Evolutionary conservation across 1,140 invertebrate species (phyloP), one percentile per base, ranked within the genome.

Genomic region (Radopholus similis): DNA sequence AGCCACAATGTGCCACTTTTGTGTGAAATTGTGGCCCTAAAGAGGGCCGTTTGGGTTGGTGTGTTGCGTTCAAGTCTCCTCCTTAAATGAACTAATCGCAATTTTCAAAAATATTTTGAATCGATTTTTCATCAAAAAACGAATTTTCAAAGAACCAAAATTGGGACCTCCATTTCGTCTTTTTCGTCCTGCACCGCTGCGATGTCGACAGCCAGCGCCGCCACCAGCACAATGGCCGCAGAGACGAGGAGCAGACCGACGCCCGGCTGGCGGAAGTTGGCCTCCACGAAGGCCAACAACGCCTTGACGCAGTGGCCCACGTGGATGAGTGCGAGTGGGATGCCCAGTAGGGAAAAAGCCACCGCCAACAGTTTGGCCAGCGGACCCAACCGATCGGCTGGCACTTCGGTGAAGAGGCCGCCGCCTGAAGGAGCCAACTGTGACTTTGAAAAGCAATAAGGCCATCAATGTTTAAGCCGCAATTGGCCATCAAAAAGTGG

Each of bases 301-400:
- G 59, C 21, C 49, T 62, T 62, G 32, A 62, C 49, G 35, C 40
- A 62, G 47, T 62, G 37, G 28, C 49, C 59, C 11, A 62, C 23
- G 32, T 62, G 40, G 47, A 62, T 62, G n/a, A 62, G 34, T 28
- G 49, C 35, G 32, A 62, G 21, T 28, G 59, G 59, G 21, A 62
- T 62, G 42, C 59, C 59, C 32, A 62, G 28, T 28, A 62, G 49
- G 28, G 30, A 23, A 26, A 62, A 47, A 23, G 47, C 13, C 21
- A 42, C 49, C 21, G 40, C 23, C 18, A 49, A 23, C 49, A 49
- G 30, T 62, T 62, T 38, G 21, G 49, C n/a, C 11, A 30, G 32
- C 21, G 38, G 28, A 6, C 59, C 59, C 13, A 34, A 26, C 5
- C n/a, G 47, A 4, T 21, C 9, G 6, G 47, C 23, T 9, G 3